A percentile compares a stretch with the other conserved stretches of the same genome.
Conservation (phyloP, 2,797 vertebrate genomes). For the Cephalopachus bancanus region DNA sequence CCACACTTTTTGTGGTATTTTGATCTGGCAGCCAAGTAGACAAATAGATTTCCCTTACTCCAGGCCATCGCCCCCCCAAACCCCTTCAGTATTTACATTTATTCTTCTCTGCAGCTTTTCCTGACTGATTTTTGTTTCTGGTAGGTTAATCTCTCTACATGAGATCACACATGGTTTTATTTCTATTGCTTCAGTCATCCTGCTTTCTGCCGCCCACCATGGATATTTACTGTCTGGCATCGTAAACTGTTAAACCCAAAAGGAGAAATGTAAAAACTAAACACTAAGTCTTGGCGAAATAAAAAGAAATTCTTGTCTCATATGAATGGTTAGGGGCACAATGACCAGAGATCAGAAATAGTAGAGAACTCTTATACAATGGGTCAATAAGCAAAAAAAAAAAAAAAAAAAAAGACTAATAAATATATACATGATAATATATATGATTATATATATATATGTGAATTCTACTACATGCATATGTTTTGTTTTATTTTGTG, state of each 20-base stretch:
- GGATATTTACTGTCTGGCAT: background rate
- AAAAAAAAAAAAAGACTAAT: background rate
- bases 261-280: background rate
- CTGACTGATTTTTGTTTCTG: background rate
- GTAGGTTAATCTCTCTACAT: background rate
- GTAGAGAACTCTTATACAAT: background rate
- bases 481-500: background rate
- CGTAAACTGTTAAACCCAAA: background rate
- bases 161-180: background rate
- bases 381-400: background rate
- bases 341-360: background rate
- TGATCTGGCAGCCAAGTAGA: background rate
- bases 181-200: background rate
- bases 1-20: background rate
- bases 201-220: background rate
- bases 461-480: background rate
- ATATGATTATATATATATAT: background rate
- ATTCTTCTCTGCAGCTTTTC: background rate
- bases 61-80: rapidly evolving
- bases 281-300: background rate
- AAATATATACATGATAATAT: no score
- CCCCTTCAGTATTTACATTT: background rate
- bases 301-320: background rate
- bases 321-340: background rate
- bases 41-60: background rate